Base-by-base conservation (phyloP, 2,797 vertebrate species). In the Pseudochaenichthys georgianus region DNA sequence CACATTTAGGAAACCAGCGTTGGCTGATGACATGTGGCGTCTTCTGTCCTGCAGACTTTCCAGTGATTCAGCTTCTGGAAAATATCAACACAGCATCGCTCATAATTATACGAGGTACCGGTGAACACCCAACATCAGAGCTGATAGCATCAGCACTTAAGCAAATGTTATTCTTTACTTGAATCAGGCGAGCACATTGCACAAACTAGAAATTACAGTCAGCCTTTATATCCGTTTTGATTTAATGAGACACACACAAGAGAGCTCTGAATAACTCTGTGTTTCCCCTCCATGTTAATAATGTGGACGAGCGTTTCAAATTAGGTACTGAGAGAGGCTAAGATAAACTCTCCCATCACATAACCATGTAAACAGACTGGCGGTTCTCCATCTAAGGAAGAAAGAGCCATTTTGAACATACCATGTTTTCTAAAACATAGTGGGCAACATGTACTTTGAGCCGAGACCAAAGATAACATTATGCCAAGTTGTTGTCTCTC, bases 11-110 rank as follows among this genome's bases (percentile, higher is more conserved):
- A 93, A 92, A 81, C 53, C 78, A 45, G 81, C 38, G 63, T 65
- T 55, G 77, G 78, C 85, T 85, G 86, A 92, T 85, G 82, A 90
- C 78, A 80, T 38, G 79, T 66, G 63, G 63, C 82, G 55, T 81
- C 82, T 74, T 86, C 88, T 88, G 72, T 62, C 61, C 70, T 76
- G 77, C 75, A 78, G 59, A 72, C 77, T 86, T 90, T 92, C 84
- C 84, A 85, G 71, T 85, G 86, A 73, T 88, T 86, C 59, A 73
- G 79, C 81, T 86, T 85, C 87, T 92, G 92, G 91, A 93, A 90
- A 90, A 75, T 86, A 86, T 91, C 86, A 86, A 80, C 85, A 66
- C 74, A 87, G 75, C 60, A 81, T 92, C 66, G 4, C 60, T 93
- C 80, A 69, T 83, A 80, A 88, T 88, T 88, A 88, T 31, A 46